Conservation (phyloP, 2,113 vertebrate species). For the Panthera uncia region DNA sequence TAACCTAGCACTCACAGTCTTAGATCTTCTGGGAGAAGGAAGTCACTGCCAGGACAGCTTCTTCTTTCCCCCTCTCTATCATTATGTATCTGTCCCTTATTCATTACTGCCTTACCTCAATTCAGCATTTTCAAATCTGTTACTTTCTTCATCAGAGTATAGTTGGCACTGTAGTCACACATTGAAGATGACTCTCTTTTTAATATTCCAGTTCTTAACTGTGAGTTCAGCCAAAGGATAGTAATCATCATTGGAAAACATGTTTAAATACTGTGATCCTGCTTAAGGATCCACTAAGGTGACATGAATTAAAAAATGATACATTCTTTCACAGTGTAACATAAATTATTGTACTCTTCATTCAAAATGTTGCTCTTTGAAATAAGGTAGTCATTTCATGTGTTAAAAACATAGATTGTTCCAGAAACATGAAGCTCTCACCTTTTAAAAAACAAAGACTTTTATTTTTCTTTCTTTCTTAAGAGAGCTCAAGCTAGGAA, state of each 20-base stretch:
- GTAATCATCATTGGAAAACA: not conserved
- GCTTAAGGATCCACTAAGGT: not conserved
- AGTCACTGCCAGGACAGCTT: not conserved
- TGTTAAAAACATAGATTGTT: slow-evolving; percentile 21
- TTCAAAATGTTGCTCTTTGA: not conserved
- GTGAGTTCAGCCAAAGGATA: not conserved
- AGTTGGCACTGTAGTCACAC: not conserved
- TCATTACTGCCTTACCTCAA: not conserved
- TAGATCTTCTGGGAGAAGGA: accelerated
- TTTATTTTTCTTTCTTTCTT: no score
- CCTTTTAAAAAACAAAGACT: not conserved
- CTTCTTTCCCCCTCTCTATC: accelerated
- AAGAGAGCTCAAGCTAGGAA: no score
- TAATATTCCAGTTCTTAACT: not conserved
- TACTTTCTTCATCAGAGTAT: not conserved
- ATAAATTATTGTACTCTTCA: not conserved
- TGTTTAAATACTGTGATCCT: not conserved
- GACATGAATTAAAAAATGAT: not conserved
- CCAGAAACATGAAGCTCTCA: not conserved
- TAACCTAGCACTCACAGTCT: not conserved
- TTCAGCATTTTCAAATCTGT: not conserved
- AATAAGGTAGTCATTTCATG: not conserved
- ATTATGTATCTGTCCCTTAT: not conserved
- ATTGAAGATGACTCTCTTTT: not conserved
- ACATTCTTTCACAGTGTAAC: not conserved